These are phyloP conservation scores for Menura novaehollandiae DNA, from an alignment of 2,113 vertebrate genomes.

Conservation along the genomic window DNA sequence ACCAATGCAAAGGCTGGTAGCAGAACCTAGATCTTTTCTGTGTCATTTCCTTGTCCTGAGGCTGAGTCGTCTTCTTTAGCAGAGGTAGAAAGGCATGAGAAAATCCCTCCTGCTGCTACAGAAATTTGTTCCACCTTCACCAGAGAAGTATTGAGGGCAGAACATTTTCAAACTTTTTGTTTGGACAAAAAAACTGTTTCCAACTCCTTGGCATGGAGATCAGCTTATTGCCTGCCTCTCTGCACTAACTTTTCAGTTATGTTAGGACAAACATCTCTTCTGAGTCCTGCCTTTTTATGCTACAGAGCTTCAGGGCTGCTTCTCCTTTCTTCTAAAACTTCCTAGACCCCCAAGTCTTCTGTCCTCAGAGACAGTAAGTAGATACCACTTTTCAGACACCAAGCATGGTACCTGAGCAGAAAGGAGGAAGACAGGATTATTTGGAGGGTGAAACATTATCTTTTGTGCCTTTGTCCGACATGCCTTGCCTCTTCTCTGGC, in stretches of 20 bases:
- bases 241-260: not conserved
- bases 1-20: not conserved
- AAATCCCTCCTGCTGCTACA: not conserved
- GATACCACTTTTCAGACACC: not conserved
- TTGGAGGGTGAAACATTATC: not conserved
- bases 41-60: not conserved
- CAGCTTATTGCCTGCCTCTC: not conserved
- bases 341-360: not conserved
- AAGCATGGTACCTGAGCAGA: not conserved
- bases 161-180: not conserved
- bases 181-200: not conserved
- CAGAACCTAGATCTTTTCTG: not conserved
- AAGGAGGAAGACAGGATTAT: not conserved
- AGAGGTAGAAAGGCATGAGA: not conserved
- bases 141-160: not conserved
- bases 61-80: not conserved
- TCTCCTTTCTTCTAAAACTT: not conserved
- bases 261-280: not conserved
- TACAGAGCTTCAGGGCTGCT: not conserved
- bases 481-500: not conserved
- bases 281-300: not conserved
- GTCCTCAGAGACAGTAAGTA: not conserved
- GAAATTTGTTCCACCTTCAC: not conserved
- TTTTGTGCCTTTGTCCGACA: not conserved
- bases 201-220: not conserved